These are phyloP conservation scores for Scolopax bukidnonensis DNA, from an alignment of 2,797 vertebrate genomes.

Conservation along the genomic window DNA sequence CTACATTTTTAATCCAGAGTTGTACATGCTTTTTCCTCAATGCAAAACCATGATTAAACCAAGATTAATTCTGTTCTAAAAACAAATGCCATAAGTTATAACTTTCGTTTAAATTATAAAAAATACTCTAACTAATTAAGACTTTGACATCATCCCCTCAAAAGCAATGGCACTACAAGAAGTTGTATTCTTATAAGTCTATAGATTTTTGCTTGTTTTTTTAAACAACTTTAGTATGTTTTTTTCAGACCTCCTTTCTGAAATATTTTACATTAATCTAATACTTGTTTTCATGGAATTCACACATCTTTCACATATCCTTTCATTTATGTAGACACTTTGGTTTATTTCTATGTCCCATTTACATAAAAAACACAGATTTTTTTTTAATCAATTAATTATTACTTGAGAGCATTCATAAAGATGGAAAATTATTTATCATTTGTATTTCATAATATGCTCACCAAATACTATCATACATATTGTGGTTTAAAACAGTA, in stretches of 20 bases:
- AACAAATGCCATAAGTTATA: neutral
- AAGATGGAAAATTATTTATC: neutral
- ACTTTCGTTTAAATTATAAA: neutral
- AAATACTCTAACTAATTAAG: neutral
- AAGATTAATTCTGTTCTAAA: neutral
- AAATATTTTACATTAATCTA: neutral
- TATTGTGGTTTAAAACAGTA: slow-evolving; percentile 1
- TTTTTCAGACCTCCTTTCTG: neutral
- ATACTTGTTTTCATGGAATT: neutral
- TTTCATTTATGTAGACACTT: neutral
- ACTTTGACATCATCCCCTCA: neutral
- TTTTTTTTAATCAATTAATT: neutral
- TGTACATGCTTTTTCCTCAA: neutral
- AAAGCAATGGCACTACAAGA: neutral
- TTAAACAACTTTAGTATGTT: neutral
- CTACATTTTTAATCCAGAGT: neutral
- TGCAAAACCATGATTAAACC: neutral
- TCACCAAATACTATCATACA: neutral
- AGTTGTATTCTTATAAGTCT: neutral
- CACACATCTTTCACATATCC: neutral
- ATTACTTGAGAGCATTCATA: neutral
- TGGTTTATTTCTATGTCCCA: neutral
- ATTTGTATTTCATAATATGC: neutral
- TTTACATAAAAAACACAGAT: neutral
- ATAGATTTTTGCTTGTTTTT: neutral